Evolutionary conservation across 2,113 vertebrate species (phyloP).

Genomic region (Mola mola): DNA sequence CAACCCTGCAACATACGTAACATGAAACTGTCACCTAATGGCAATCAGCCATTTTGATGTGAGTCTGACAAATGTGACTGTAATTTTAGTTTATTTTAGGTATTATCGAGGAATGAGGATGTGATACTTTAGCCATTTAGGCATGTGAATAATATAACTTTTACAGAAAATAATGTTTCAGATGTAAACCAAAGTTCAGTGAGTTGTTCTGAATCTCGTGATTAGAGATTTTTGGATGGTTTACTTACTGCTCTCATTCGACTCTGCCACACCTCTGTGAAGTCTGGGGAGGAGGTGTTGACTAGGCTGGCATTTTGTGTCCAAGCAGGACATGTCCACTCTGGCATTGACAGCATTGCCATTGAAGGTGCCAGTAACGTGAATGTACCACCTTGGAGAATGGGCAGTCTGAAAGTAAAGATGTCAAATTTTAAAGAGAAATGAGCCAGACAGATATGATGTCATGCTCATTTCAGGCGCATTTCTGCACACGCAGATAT

Average conservation of each 20-base stretch:
- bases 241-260: conserved; percentile 91
- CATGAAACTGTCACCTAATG: too few relatives aligned
- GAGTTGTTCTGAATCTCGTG: too few relatives aligned
- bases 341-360: conserved; percentile 92
- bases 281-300: conserved; percentile 87
- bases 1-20: too few relatives aligned
- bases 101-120: too few relatives aligned
- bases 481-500: neutral
- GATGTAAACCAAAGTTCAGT: too few relatives aligned
- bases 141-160: too few relatives aligned
- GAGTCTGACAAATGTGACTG: too few relatives aligned
- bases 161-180: too few relatives aligned
- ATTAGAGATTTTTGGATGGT: too few relatives aligned
- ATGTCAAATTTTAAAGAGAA: neutral
- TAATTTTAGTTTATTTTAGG: too few relatives aligned
- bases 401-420: conserved; percentile 86
- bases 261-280: conserved; percentile 90
- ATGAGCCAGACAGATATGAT: neutral
- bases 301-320: conserved; percentile 88
- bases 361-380: conserved; percentile 89
- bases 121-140: too few relatives aligned
- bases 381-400: conserved; percentile 95
- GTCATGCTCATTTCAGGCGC: neutral
- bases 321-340: conserved; percentile 94
- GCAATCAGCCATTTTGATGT: too few relatives aligned